Evolutionary conservation across 2,888 invertebrate genomes (phyloP), one percentile per base, ranked within the genome.

Genomic region (Drosophila formosana): DNA sequence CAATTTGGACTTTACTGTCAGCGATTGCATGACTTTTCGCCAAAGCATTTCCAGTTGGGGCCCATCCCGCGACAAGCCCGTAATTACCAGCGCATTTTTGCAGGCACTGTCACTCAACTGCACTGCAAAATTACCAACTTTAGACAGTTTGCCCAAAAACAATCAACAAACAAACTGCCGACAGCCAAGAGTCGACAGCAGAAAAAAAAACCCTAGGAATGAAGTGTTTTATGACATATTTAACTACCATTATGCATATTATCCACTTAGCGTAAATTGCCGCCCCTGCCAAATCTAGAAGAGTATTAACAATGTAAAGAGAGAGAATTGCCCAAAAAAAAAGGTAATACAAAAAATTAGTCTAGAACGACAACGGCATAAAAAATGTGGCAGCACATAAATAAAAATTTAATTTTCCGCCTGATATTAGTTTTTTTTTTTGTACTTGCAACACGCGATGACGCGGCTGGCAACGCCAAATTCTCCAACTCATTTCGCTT

Each of bases 161-260:
- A 34, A 34, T 34, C 62, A 46, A 34, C 34, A 28, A 8, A 26
- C 58, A 41, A 78, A 61, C 55, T 49, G 34, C 41, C 39, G 41
- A 39, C 56, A 51, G 58, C 37, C n/a, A 5, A 52, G 39, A 43
- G 32, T 18, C 18, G 18, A 18, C 32, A 45, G 34, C 32, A 65
- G 72, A 67, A 62, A 55, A 46, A 46, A 1, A 46, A 46, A 11
- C 26, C 65, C 63, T 56, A 73, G 47, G 64, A 72, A 82, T 87
- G 87, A 85, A 85, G 85, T 85, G 87, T 87, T 85, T 85, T 85
- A 85, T 87, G 85, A 85, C 85, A 85, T 85, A 89, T 89, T 85
- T 89, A 89, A 85, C 85, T 80, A 89, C 80, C 81, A 89, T 89
- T 84, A 89, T 89, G 75, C 80, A 85, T 78, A 89, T 85, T 85